These are phyloP conservation scores for Melanostoma mellinum DNA, from an alignment of 2,888 invertebrate species.

Conservation along the genomic window DNA sequence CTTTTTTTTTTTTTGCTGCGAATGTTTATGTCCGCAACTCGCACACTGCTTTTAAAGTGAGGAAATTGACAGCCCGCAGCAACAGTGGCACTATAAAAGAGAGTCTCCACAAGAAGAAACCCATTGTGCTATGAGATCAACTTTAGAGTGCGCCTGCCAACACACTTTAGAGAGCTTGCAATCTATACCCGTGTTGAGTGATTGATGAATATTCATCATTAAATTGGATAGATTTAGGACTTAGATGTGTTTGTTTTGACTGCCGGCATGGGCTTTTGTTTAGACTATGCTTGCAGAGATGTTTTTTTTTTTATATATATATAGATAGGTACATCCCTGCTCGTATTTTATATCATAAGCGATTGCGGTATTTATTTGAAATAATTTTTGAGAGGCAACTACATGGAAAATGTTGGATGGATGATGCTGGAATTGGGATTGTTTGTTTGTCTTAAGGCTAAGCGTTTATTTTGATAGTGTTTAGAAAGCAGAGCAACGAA, in stretches of 20 bases:
- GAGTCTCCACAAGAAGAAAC: not conserved
- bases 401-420: not conserved
- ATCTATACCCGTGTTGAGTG: slow-evolving; percentile 42
- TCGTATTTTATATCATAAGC: slow-evolving; percentile 16
- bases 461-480: not conserved
- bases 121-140: slow-evolving; percentile 25
- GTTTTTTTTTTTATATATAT: not conserved
- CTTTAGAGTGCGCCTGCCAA: slow-evolving; percentile 31
- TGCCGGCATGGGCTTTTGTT: slow-evolving; percentile 4
- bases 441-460: slow-evolving; percentile 9
- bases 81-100: not conserved
- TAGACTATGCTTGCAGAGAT: slow-evolving; percentile 10
- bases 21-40: slow-evolving; percentile 1
- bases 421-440: not conserved
- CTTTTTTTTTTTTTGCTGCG: not conserved
- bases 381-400: slow-evolving; percentile 11
- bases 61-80: not conserved
- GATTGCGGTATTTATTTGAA: slow-evolving; percentile 37
- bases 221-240: slow-evolving; percentile 53
- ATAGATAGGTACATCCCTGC: too few species aligned
- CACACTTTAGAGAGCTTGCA: slow-evolving; percentile 28
- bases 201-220: slow-evolving; percentile 66
- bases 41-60: not conserved
- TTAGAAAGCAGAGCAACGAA: slow-evolving; percentile 22
- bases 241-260: slow-evolving; percentile 56